phyloP scores from a whole-genome alignment of 2,888 invertebrate species.

The Eulithis prunata region DNA sequence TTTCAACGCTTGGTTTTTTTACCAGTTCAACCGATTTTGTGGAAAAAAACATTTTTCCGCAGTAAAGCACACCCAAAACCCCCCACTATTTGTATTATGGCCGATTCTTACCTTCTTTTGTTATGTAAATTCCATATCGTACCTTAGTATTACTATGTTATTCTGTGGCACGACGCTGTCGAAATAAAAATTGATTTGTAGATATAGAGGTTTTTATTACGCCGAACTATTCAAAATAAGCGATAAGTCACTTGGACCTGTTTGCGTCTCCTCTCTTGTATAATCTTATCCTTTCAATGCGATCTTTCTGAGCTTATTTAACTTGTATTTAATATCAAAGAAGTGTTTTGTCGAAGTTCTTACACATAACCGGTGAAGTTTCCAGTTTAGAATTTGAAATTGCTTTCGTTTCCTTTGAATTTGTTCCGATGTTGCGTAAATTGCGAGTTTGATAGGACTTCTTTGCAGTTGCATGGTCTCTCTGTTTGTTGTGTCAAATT shows the following conservation, averaged over 20 bases:
- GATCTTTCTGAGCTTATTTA: slow-evolving; percentile 51
- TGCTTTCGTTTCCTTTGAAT: slow-evolving; percentile 66
- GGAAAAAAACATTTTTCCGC: too few species aligned
- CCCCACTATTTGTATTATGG: too few species aligned
- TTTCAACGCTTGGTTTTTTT: too few species aligned
- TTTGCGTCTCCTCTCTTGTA: not conserved
- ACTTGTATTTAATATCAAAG: slow-evolving; percentile 78
- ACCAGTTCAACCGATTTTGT: too few species aligned
- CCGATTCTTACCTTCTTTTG: too few species aligned
- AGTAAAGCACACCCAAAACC: too few species aligned
- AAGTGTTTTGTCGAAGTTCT: slow-evolving; percentile 72
- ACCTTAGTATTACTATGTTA: too few species aligned
- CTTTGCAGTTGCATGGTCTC: slow-evolving; percentile 28
- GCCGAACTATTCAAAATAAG: too few species aligned
- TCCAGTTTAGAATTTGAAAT: slow-evolving; percentile 70
- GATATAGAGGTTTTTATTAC: too few species aligned
- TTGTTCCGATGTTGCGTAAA: slow-evolving; percentile 49
- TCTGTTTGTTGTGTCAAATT: slow-evolving; percentile 34
- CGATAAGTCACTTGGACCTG: not conserved
- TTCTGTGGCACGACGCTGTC: too few species aligned
- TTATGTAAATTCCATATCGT: too few species aligned
- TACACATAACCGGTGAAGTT: slow-evolving; percentile 57
- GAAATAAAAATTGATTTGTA: too few species aligned
- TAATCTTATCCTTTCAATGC: not conserved
- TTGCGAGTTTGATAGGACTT: slow-evolving; percentile 45